A percentile compares a stretch with the other conserved stretches of the same genome.
phyloP scores from a whole-genome alignment of 2,113 vertebrate species.

The Galbula dea region DNA sequence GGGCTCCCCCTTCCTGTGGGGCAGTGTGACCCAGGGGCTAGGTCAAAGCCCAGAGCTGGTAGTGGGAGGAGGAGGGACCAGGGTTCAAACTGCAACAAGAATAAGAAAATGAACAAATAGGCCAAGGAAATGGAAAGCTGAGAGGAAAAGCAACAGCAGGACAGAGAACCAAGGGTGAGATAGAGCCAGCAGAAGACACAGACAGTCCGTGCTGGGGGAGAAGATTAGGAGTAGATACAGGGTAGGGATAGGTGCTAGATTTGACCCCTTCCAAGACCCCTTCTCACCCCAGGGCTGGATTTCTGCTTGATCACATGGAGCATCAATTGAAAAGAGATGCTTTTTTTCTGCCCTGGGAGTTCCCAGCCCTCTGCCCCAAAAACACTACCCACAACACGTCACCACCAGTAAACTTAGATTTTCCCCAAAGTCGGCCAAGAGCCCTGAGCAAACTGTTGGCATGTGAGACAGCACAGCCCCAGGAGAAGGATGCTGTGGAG shows the following conservation, averaged over 20 bases:
- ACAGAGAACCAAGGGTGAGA: neutral
- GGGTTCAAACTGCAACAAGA: neutral
- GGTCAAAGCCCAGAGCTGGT: neutral
- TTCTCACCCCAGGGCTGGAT: neutral
- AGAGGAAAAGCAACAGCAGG: neutral
- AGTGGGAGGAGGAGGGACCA: neutral
- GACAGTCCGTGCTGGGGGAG: neutral
- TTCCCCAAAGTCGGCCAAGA: neutral
- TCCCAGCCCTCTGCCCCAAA: neutral
- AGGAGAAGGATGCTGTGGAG: neutral
- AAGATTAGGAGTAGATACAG: neutral
- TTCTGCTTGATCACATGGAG: neutral
- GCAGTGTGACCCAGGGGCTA: neutral
- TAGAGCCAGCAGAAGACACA: neutral
- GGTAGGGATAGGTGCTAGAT: neutral
- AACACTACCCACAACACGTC: accelerated
- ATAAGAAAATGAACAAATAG: neutral
- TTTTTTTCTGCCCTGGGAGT: neutral
- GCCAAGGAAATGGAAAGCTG: neutral
- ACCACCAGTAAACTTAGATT: neutral
- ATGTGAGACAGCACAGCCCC: neutral
- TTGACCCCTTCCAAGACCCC: neutral
- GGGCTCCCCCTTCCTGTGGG: neutral
- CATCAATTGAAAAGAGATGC: neutral
- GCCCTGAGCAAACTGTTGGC: neutral